Conservation (phyloP, 1,140 invertebrate species). For the Arion vulgaris region DNA sequence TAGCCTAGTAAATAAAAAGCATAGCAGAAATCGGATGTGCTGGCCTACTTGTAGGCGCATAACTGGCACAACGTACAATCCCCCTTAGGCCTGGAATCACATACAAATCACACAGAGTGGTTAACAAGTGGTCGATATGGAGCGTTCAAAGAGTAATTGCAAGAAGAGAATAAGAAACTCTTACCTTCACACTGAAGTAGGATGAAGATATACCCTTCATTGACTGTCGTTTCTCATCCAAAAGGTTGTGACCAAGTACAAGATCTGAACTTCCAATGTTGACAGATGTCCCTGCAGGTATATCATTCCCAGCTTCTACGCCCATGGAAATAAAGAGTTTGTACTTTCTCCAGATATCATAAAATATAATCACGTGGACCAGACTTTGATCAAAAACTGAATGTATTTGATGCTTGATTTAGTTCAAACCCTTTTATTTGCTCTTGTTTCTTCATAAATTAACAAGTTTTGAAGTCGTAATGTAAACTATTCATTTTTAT, state of each 20-base stretch:
- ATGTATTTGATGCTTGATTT: not conserved
- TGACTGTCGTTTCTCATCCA: not conserved
- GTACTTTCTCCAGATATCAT: too few species aligned
- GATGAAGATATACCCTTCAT: not conserved
- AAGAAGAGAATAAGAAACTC: not conserved
- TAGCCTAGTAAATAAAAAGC: too few species aligned
- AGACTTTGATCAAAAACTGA: not conserved
- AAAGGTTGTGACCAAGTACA: not conserved
- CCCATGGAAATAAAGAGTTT: too few species aligned
- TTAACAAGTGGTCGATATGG: too few species aligned
- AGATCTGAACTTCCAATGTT: not conserved
- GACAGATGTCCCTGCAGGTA: not conserved
- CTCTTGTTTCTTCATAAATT: not conserved
- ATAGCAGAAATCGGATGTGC: too few species aligned
- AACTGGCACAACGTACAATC: too few species aligned
- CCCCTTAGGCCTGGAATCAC: too few species aligned
- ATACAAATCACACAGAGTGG: too few species aligned
- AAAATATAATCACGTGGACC: too few species aligned
- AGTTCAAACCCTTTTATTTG: not conserved
- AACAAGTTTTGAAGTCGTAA: not conserved
- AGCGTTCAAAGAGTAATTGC: too few species aligned
- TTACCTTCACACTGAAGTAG: not conserved
- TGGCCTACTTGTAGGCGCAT: too few species aligned
- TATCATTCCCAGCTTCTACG: slow-evolving; percentile 6
- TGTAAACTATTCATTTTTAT: not conserved